Conservation (phyloP, 1,140 invertebrate genomes). For the Bombus waltoni region DNA sequence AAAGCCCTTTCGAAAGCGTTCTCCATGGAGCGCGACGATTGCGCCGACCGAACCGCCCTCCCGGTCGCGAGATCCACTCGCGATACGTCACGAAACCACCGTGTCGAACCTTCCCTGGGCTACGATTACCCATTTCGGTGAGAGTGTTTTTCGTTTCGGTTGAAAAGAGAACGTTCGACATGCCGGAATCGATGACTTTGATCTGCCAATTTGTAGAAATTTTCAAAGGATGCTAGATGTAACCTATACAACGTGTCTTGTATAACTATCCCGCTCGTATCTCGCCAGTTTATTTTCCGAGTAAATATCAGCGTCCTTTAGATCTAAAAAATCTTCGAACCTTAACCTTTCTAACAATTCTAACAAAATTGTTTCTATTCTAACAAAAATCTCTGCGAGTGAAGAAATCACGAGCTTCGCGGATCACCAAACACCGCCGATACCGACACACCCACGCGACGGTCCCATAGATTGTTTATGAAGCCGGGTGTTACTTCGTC, state of each 20-base stretch:
- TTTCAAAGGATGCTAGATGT: not conserved
- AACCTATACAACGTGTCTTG: no score
- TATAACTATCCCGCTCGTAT: no score
- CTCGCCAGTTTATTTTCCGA: no score
- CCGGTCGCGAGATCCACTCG: slow-evolving; percentile 32
- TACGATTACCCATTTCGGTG: not conserved
- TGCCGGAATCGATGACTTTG: not conserved
- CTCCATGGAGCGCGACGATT: slow-evolving; percentile 44
- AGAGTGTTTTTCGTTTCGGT: not conserved
- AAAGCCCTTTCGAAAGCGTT: slow-evolving; percentile 59
- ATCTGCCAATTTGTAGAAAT: not conserved
- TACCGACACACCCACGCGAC: slow-evolving; percentile 60
- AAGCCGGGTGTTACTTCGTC: slow-evolving; percentile 17
- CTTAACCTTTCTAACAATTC: not conserved
- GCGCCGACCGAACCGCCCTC: not conserved
- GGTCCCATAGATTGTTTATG: slow-evolving; percentile 54
- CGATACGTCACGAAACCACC: not conserved
- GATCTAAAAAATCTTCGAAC: not conserved
- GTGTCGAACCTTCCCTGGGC: not conserved
- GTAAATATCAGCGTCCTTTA: no score
- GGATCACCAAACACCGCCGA: slow-evolving; percentile 39
- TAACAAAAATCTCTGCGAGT: not conserved
- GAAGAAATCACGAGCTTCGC: slow-evolving; percentile 18
- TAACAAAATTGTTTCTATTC: not conserved
- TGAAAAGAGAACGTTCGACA: not conserved